Evolutionary conservation across 2,797 vertebrate genomes (phyloP), one percentile per base, ranked within the genome.

Genomic region (Acropternis orthonyx): DNA sequence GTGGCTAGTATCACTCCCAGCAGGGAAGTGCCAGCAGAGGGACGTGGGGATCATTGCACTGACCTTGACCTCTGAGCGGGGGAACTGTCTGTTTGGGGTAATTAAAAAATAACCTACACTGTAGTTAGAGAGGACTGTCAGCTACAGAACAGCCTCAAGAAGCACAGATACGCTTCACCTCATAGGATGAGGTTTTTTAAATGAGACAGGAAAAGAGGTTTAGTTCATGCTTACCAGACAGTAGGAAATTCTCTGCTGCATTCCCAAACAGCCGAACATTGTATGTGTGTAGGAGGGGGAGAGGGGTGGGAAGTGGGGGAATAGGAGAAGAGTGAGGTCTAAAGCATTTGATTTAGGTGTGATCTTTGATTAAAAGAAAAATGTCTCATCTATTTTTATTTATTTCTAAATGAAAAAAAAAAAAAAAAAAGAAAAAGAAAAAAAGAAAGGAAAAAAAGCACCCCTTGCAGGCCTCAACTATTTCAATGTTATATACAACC

Each of bases 311-410:
- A 92, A 90, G 55, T 63, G 27, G 32, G 59, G 54, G 74, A 93
- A 94, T 22, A 91, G 61, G 71, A 89, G 77, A 73, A 77, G 69
- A 55, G 52, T 65, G 52, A 89, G 49, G 54, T 84, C 68, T 91
- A 68, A 85, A 92, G 73, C 56, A 30, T 89, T 88, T 95, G 62
- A 81, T 95, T 92, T 82, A 86, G 22, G 83, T 93, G 79, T 49
- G n/a, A 74, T 92, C 59, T 88, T 86, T 92, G 94, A 95, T 96
- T 95, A 95, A 0, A 89, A 71, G 85, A 44, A 97, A 96, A 96
- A 89, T 68, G 51, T 68, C 82, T 95, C 89, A 95, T 94, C 89
- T 91, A 92, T 92, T 92, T 93, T 84, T 52, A 92, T 96, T 94
- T 92, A 52, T 79, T 87, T 85, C 77, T 58, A 86, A 90, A 92